Base-by-base conservation (phyloP, 2,888 invertebrate genomes). In the Athalia cordata region DNA sequence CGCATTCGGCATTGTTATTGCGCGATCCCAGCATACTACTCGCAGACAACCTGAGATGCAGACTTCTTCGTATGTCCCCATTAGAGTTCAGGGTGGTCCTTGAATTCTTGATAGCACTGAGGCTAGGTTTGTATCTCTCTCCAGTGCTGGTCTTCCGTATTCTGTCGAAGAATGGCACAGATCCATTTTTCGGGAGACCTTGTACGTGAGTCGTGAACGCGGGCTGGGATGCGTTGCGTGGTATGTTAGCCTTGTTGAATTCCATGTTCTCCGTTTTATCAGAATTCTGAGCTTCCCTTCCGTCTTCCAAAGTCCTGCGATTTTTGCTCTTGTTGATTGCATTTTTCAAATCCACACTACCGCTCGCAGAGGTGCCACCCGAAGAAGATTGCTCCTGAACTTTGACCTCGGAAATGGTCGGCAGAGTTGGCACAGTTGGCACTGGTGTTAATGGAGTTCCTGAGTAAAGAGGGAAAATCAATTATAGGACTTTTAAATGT, bases 151-250 rank as follows among this genome's bases (percentile, higher is more conserved):
- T 95, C 90, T 96, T 96, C 72, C 96, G 93, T 80, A 96, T 95
- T 66, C 97, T 92, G 90, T 96, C 96, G 91, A 97, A 97, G 89
- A 96, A 95, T 49, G 97, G 97, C 82, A 97, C 97, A 3, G 97
- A 97, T 64, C 96, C 96, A 88, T 97, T 97, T 91, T 97, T 97
- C 78, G 97, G 96, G 86, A 94, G 88, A 7, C 95, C 95, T 83
- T 93, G 94, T 66, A 93, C 93, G 79, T 94, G 93, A 7, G 95
- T 93, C 43, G 95, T 94, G 89, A 96, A 96, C 11, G 96, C 96
- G 0, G 97, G 96, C 81, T 97, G 97, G 9, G 96, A 96, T 81
- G 96, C 96, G 91, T 97, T 97, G 81, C 97, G 93, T 0, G 95
- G 95, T 89, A 97, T 93, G 84, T 93, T 91, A 1, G 90, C 90